Evolutionary conservation across 2,888 invertebrate genomes (phyloP), one percentile per base, ranked within the genome.

Genomic region (Drosophila stalkeri): DNA sequence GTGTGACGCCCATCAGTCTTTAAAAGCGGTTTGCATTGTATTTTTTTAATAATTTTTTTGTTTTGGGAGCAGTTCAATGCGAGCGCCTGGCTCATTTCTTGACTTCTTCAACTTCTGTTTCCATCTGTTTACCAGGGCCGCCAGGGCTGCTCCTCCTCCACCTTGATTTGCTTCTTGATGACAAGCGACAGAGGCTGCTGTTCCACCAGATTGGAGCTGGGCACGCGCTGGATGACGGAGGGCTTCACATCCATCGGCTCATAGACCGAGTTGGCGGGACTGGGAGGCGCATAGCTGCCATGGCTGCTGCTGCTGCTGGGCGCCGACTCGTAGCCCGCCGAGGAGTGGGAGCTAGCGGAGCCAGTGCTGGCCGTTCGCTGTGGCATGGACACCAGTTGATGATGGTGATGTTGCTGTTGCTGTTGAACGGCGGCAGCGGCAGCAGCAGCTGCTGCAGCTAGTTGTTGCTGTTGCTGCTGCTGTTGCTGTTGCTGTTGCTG

Each of bases 111-210:
- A 23, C 14, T 49, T 11, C 27, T 27, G 0, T 7, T 44, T n/a
- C 16, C 8, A 14, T 14, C 6, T 23, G 8, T 81, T 80, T 89
- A 96, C 97, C 97, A 97, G 3, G 97, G 97, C 89, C 97, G 94
- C 97, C 97, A 97, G 33, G 96, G 96, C 89, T 96, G 96, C 51
- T 96, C 96, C 89, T 96, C 96, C 72, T 60, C 60, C 57, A 94
- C 94, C 72, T 93, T 93, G 64, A 94, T 94, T 72, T 91, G 87
- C 94, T 94, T 96, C 90, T 95, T 95, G 85, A 96, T 96, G 20
- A 97, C 97, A 80, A 97, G 93, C 6, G 96, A 95, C 37, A 97
- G 93, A 0, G 97, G 97, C 68, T 90, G 85, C 72, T 91, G 60
- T 83, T 90, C 76, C 91, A 90, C 46, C 77, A 11, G 89, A 80